These are phyloP conservation scores for Macrosiphum euphorbiae DNA, from an alignment of 2,888 invertebrate species.

Conservation along the genomic window DNA sequence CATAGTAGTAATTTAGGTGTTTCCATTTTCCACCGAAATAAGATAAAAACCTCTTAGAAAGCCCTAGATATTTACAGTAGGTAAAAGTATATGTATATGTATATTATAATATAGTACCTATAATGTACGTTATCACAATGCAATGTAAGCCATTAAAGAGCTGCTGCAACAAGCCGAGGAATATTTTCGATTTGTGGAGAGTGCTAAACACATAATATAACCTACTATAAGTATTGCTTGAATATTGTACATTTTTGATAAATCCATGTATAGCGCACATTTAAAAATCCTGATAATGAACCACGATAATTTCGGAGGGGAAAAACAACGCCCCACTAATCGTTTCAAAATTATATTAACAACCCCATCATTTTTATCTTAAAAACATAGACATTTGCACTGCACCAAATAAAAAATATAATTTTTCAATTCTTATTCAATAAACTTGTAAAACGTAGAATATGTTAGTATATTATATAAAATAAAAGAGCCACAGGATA, in stretches of 20 bases:
- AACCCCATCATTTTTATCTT: background rate
- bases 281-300: background rate
- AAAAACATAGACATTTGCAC: background rate
- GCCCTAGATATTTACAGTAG: background rate
- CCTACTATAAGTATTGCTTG: background rate
- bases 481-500: background rate
- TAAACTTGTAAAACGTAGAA: background rate
- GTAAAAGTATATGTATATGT: background rate
- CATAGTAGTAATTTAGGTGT: background rate
- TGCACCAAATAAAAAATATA: background rate
- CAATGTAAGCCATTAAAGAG: background rate
- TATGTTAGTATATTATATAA: background rate
- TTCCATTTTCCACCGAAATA: background rate
- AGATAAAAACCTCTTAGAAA: constrained; percentile 31
- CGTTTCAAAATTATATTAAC: background rate
- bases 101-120: background rate
- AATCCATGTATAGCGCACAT: background rate
- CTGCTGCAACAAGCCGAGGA: background rate
- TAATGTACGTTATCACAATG: background rate
- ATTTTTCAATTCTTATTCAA: background rate
- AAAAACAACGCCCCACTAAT: background rate
- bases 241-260: background rate
- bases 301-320: background rate
- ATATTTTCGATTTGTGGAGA: background rate
- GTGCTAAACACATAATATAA: background rate